Percentiles rank a stretch among this genome's conserved stretches.
These are phyloP conservation scores for Cataglyphis cursor DNA, from an alignment of 2,888 invertebrate genomes.

Conservation along the genomic window DNA sequence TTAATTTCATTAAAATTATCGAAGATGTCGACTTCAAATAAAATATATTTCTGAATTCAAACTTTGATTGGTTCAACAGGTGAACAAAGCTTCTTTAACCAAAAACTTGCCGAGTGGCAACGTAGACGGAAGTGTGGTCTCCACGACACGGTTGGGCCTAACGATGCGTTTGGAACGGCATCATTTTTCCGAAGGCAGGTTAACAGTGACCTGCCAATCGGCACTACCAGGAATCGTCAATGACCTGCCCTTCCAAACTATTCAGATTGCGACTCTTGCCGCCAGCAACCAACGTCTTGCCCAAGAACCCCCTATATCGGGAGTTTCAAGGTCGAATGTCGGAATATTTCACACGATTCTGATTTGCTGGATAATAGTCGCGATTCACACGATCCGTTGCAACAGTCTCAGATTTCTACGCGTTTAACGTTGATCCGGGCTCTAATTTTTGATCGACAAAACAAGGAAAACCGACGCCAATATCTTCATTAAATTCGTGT, in stretches of 20 bases:
- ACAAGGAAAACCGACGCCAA: neutral
- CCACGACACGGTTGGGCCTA: slow-evolving; percentile 78
- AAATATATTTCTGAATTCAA: neutral
- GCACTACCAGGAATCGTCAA: slow-evolving; percentile 79
- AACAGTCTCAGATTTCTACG: slow-evolving; percentile 19
- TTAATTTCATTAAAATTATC: neutral
- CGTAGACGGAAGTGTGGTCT: slow-evolving; percentile 71
- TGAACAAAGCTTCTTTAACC: slow-evolving; percentile 74
- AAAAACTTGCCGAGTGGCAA: slow-evolving; percentile 72
- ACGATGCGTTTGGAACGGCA: slow-evolving; percentile 79
- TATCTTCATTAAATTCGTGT: neutral
- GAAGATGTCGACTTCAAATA: neutral
- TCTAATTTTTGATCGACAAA: slow-evolving; percentile 4
- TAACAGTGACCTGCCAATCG: slow-evolving; percentile 81
- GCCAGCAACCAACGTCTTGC: slow-evolving; percentile 84
- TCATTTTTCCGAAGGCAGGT: slow-evolving; percentile 82
- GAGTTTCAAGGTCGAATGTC: slow-evolving; percentile 42
- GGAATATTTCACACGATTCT: slow-evolving; percentile 7
- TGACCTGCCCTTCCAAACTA: slow-evolving; percentile 71
- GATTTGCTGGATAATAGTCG: slow-evolving; percentile 40
- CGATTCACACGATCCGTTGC: slow-evolving; percentile 28
- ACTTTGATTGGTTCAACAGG: slow-evolving; percentile 69
- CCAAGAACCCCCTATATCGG: slow-evolving; percentile 81
- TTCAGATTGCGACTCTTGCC: slow-evolving; percentile 80
- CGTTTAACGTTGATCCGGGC: slow-evolving; percentile 25